phyloP scores from a whole-genome alignment of 2,888 invertebrate species.

The Camponotus fellah region DNA sequence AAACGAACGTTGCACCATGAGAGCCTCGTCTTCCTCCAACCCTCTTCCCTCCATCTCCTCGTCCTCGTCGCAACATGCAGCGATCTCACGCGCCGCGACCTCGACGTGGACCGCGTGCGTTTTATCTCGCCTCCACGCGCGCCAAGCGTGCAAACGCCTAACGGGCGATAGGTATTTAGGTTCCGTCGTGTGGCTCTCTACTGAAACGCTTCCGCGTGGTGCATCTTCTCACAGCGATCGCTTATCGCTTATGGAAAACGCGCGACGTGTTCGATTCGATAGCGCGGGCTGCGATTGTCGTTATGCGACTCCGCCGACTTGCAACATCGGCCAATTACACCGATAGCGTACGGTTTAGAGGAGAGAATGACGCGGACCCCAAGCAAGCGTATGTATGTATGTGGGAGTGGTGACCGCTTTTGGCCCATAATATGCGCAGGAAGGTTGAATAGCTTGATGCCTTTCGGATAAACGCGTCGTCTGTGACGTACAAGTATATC shows the following conservation, averaged over 20 bases:
- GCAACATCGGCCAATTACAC: conserved; percentile 45
- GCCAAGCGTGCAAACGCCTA: conserved; percentile 66
- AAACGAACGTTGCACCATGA: conserved; percentile 52
- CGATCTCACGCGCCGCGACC: conserved; percentile 61
- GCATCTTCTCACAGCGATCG: conserved; percentile 74
- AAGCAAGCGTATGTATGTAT: not conserved
- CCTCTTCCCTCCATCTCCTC: conserved; percentile 3
- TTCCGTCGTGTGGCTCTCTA: conserved; percentile 61
- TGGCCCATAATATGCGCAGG: conserved; percentile 23
- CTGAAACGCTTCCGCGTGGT: conserved; percentile 70
- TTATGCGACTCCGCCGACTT: conserved; percentile 25
- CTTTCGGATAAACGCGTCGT: conserved; percentile 43
- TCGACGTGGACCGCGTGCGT: conserved; percentile 60
- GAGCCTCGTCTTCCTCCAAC: conserved; percentile 37
- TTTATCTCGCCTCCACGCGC: conserved; percentile 68
- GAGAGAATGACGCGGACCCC: conserved; percentile 33
- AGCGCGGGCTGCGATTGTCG: conserved; percentile 31
- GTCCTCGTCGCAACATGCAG: conserved; percentile 32
- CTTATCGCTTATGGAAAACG: conserved; percentile 65
- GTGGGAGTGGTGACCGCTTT: conserved; percentile 42
- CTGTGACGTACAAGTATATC: conserved; percentile 1
- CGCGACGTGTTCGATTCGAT: conserved; percentile 62
- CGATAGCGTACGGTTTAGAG: conserved; percentile 21
- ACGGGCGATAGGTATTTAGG: conserved; percentile 72
- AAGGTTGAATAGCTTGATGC: conserved; percentile 30